Conservation (phyloP, 1,140 invertebrate genomes). For the Manduca sexta region DNA sequence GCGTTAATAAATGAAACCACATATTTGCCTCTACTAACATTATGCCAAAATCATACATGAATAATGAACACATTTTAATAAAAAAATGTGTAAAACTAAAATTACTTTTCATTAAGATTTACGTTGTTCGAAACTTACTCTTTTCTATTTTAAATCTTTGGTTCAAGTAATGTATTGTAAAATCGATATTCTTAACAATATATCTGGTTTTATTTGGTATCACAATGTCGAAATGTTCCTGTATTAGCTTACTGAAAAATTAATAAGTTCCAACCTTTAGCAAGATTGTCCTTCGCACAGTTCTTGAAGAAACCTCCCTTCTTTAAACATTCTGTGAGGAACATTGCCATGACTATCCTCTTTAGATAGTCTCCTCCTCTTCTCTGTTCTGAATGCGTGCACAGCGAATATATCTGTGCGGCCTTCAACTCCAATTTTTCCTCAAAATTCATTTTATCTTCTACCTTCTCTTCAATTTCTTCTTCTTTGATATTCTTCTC, state of each 20-base stretch:
- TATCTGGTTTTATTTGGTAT: no score
- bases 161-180: no score
- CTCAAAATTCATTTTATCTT: constrained; percentile 36
- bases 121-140: no score
- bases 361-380: constrained; percentile 83
- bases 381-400: constrained; percentile 78
- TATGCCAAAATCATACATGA: no score
- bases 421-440: constrained; percentile 50
- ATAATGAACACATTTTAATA: no score
- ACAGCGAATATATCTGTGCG: constrained; percentile 77
- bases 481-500: constrained; percentile 36
- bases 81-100: no score
- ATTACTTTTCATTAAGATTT: no score
- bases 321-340: constrained; percentile 82
- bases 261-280: constrained; percentile 25
- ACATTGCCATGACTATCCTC: constrained; percentile 84
- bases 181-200: no score
- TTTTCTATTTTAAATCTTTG: no score
- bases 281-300: constrained; percentile 28
- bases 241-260: not conserved
- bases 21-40: no score
- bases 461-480: constrained; percentile 24
- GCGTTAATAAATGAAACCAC: no score
- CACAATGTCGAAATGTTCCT: not conserved
- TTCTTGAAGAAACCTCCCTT: constrained; percentile 76